Evolutionary conservation across 2,113 vertebrate species (phyloP).

Genomic region (Sapayoa aenigma): DNA sequence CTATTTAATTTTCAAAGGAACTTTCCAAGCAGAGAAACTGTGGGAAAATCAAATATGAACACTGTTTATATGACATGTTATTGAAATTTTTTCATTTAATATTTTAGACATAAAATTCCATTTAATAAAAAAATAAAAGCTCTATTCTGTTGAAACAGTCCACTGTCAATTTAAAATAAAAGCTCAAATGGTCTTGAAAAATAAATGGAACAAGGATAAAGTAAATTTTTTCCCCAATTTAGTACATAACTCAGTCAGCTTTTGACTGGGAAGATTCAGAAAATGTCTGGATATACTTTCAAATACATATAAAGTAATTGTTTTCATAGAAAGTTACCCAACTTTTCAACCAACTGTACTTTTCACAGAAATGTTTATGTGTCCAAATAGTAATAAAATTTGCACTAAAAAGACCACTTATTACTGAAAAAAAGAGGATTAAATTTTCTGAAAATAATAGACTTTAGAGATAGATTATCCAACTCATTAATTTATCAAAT

Average conservation of each 20-base stretch:
- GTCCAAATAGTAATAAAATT: neutral
- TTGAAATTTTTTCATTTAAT: neutral
- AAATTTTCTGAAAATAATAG: neutral
- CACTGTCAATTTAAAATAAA: neutral
- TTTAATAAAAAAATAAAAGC: neutral
- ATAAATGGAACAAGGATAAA: neutral
- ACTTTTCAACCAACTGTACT: neutral
- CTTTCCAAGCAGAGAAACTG: neutral
- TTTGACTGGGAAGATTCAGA: neutral
- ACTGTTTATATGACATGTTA: neutral
- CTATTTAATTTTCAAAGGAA: neutral
- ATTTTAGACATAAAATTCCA: neutral
- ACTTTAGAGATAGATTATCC: neutral
- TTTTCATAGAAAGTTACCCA: neutral
- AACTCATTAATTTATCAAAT: neutral
- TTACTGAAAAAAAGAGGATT: neutral
- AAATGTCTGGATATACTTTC: neutral
- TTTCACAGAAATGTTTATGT: neutral
- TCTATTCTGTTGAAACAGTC: accelerated
- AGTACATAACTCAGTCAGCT: neutral
- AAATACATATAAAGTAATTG: neutral
- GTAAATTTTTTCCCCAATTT: neutral
- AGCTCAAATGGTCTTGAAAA: neutral
- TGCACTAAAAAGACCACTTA: neutral
- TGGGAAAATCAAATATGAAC: neutral